phyloP scores from a whole-genome alignment of 37 sponge, comb jelly and placozoan genomes.

The Amphimedon queenslandica region DNA sequence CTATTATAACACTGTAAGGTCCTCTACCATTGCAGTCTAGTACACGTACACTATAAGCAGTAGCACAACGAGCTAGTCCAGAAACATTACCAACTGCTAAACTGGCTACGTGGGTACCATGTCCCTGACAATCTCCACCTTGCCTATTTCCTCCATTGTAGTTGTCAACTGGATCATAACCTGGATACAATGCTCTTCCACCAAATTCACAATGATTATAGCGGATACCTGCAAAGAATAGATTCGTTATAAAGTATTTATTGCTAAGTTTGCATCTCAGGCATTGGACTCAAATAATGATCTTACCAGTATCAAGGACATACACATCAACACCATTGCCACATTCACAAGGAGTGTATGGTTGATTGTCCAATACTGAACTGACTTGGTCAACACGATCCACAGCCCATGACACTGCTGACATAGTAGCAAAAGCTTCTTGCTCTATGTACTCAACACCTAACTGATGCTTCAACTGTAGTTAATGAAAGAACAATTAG shows the following conservation, averaged over 20 bases:
- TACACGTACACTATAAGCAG: slow-evolving; percentile 49
- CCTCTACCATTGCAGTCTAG: slow-evolving; percentile 52
- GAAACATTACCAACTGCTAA: slow-evolving; percentile 46
- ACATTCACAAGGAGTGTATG: slow-evolving; percentile 41
- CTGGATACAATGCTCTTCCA: slow-evolving; percentile 5
- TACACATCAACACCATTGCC: slow-evolving; percentile 77
- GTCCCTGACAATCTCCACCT: slow-evolving; percentile 65
- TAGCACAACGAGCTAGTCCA: slow-evolving; percentile 44
- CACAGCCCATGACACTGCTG: slow-evolving; percentile 48
- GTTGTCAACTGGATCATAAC: slow-evolving; percentile 44
- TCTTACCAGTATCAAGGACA: slow-evolving; percentile 57
- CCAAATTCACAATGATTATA: slow-evolving; percentile 38
- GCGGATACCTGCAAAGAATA: slow-evolving; percentile 48
- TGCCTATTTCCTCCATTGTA: not conserved
- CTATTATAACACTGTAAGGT: slow-evolving; percentile 27
- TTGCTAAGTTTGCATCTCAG: too few relatives aligned
- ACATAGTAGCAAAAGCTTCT: too few relatives aligned
- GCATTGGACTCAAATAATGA: too few relatives aligned
- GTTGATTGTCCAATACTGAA: slow-evolving; percentile 29
- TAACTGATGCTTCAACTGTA: not conserved
- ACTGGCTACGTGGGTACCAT: slow-evolving; percentile 75
- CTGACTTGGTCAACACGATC: slow-evolving; percentile 67
- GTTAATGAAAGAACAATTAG: not conserved
- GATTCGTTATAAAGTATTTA: too few relatives aligned
- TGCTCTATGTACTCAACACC: not conserved